Evolutionary conservation across 2,888 invertebrate species (phyloP), one percentile per base, ranked within the genome.

Genomic region (Polia nebulosa): DNA sequence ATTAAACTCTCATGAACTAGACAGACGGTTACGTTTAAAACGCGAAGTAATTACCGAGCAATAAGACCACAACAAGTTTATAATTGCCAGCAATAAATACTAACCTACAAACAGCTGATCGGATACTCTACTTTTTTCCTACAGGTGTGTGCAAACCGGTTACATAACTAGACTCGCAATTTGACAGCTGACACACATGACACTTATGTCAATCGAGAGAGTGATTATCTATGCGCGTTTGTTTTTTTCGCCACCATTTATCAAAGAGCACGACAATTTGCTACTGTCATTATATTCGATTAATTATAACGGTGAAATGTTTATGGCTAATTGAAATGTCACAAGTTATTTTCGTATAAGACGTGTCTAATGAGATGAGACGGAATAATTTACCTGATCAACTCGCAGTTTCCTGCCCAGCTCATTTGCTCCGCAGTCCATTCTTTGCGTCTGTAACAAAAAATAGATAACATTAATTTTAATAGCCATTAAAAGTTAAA

Each of bases 361-460:
- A 20, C 7, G 32, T 47, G 32, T 39, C 20, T 32, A 22, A 41
- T 32, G 29, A 62, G 20, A 36, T 6, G 20, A 29, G 20, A 41
- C 8, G n/a, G 36, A 13, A 39, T 41, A 49, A 27, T 57, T 85
- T 87, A 95, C 95, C 94, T 94, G 95, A 87, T 95, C 95, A 88
- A 93, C 87, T 85, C 93, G 93, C 90, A 93, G 90, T 90, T 95
- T 95, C 88, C 94, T 94, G 89, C 91, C 90, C 82, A 91, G 86
- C 81, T 94, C 95, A 83, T 89, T 90, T 73, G 89, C 90, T 85
- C 91, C 93, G 85, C 92, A 92, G 93, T 95, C 95, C 95, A 95
- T 95, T 87, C 92, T 95, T 87, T 94, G 95, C 85, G 92, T 88
- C 95, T 95, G 92, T 57, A 95, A 95, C 91, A 92, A 94, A 70